Conservation (phyloP, 2,797 vertebrate genomes). For the Bucorvus abyssinicus region DNA sequence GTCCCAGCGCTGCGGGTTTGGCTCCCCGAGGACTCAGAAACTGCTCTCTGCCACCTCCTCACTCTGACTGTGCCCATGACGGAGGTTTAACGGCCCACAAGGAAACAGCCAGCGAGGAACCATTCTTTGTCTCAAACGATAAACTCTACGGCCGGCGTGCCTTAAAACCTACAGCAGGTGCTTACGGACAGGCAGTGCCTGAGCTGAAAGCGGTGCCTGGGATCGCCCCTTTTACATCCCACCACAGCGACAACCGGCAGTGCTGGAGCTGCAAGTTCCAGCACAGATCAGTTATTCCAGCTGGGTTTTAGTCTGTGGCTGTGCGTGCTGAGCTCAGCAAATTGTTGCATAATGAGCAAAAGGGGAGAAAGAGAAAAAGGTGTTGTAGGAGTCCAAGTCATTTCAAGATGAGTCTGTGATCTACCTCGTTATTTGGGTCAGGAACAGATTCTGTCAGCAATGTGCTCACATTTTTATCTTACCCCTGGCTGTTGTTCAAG, state of each 20-base stretch:
- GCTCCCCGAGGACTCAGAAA: neutral
- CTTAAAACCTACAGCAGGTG: neutral
- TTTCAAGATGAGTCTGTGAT: neutral
- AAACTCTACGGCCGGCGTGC: neutral
- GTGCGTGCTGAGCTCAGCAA: neutral
- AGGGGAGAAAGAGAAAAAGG: neutral
- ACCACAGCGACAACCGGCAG: neutral
- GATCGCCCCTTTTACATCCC: neutral
- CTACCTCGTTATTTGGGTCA: neutral
- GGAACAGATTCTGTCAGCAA: neutral
- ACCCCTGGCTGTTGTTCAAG: neutral
- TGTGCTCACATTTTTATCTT: neutral
- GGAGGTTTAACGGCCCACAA: neutral
- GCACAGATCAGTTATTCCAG: slow-evolving; percentile 32
- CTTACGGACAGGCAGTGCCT: neutral
- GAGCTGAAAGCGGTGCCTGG: neutral
- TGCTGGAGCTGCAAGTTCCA: slow-evolving; percentile 40
- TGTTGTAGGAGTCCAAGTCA: neutral
- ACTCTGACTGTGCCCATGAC: neutral
- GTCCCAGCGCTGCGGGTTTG: neutral
- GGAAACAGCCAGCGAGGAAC: neutral
- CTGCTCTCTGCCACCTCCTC: neutral
- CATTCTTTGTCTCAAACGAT: neutral
- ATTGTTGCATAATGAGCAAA: slow-evolving; percentile 24
- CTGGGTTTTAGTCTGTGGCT: neutral